Evolutionary conservation across 1,140 invertebrate species (phyloP).

Genomic region (Meloidogyne hapla): DNA sequence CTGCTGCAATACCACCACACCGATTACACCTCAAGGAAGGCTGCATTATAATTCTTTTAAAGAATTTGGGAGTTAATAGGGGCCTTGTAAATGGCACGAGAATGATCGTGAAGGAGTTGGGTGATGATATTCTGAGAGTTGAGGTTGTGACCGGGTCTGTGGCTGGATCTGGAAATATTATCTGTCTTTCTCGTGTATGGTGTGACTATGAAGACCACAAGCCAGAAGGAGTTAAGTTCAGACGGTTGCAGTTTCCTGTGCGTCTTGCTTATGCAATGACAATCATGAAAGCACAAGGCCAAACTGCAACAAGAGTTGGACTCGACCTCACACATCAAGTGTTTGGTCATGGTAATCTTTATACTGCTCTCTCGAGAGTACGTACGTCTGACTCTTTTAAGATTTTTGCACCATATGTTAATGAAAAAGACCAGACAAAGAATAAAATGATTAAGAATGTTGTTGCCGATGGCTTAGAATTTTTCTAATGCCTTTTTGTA

Average conservation of each 20-base stretch:
- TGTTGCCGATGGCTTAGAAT: too few species aligned
- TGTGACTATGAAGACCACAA: not conserved
- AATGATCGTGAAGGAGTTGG: constrained; percentile 14
- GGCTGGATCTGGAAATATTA: too few species aligned
- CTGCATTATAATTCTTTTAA: constrained; percentile 12
- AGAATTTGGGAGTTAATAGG: not conserved
- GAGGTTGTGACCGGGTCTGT: too few species aligned
- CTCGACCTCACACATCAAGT: constrained; percentile 17
- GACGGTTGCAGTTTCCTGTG: constrained; percentile 19
- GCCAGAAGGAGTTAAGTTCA: not conserved
- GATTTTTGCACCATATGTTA: too few species aligned
- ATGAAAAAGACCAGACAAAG: too few species aligned
- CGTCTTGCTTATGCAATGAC: constrained; percentile 27
- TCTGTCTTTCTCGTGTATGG: not conserved
- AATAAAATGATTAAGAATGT: too few species aligned
- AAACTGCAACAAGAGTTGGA: not conserved
- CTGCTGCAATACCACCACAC: constrained; percentile 9
- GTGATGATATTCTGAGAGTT: too few species aligned
- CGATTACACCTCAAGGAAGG: constrained; percentile 18
- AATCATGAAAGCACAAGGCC: constrained; percentile 24
- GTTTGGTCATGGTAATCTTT: constrained; percentile 18
- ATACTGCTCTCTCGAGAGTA: not conserved
- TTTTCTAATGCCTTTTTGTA: too few species aligned
- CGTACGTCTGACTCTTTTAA: too few species aligned
- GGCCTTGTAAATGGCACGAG: constrained; percentile 26